Evolutionary conservation across 2,888 invertebrate species (phyloP).

Genomic region (Venusia cambrica): DNA sequence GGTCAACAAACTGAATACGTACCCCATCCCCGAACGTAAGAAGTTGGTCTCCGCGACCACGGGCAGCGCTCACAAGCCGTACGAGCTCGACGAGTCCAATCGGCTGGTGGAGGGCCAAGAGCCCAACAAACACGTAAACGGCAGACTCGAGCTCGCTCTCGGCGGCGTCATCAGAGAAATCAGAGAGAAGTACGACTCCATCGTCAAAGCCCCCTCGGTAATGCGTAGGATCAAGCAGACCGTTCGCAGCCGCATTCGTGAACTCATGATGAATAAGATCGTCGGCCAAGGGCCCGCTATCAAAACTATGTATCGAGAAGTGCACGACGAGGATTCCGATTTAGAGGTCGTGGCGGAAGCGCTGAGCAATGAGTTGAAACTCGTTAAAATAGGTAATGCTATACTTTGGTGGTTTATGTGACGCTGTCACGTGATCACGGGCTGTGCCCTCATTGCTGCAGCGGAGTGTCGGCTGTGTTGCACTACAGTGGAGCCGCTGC

Average conservation of each 20-base stretch:
- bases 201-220: slow-evolving; percentile 2
- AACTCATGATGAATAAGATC: slow-evolving; percentile 48
- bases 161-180: slow-evolving; percentile 55
- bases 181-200: slow-evolving; percentile 3
- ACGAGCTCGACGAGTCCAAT: not conserved
- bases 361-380: not conserved
- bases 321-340: slow-evolving; percentile 47
- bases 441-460: too few relatives aligned
- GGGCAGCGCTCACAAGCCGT: slow-evolving; percentile 11
- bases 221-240: slow-evolving; percentile 50
- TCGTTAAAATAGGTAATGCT: slow-evolving; percentile 27
- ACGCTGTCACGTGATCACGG: too few relatives aligned
- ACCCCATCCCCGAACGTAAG: slow-evolving; percentile 34
- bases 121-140: slow-evolving; percentile 46
- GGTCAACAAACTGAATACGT: slow-evolving; percentile 35
- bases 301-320: slow-evolving; percentile 44
- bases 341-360: slow-evolving; percentile 41
- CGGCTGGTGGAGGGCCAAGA: slow-evolving; percentile 38
- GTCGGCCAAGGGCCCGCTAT: slow-evolving; percentile 42
- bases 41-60: slow-evolving; percentile 29
- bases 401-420: slow-evolving; percentile 3
- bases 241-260: slow-evolving; percentile 54
- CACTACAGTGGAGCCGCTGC: too few relatives aligned
- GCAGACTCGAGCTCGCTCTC: slow-evolving; percentile 62
- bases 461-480: too few relatives aligned